Conservation (phyloP, 2,797 vertebrate genomes). For the Lepilemur ruficaudatus region DNA sequence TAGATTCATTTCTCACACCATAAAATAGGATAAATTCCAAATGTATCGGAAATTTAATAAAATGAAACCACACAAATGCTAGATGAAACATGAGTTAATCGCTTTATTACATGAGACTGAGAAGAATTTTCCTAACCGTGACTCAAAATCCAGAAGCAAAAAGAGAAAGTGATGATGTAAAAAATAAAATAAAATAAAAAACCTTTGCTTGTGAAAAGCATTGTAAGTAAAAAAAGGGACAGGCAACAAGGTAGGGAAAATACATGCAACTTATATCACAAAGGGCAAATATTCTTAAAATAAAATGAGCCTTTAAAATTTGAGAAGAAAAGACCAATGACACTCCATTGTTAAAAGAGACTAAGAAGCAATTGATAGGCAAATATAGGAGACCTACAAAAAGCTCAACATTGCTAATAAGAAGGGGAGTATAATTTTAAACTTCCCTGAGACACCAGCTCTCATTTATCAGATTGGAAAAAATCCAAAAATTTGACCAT, state of each 20-base stretch:
- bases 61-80: not conserved
- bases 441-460: not conserved
- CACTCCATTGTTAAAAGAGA: not conserved
- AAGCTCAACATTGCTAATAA: not conserved
- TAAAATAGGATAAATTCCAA: conserved; percentile 23
- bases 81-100: not conserved
- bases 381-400: not conserved
- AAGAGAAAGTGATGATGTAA: not conserved
- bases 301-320: not conserved
- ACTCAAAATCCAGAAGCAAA: conserved; percentile 20
- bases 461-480: not conserved
- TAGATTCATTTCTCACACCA: not conserved
- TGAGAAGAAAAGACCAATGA: not conserved
- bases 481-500: not conserved
- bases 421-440: not conserved
- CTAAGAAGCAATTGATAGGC: not conserved
- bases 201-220: not conserved
- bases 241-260: not conserved
- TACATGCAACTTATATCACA: not conserved
- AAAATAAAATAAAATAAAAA: not conserved
- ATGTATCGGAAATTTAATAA: not conserved
- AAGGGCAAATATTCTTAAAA: not conserved
- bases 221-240: not conserved
- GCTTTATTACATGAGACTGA: not conserved
- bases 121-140: not conserved